Evolutionary conservation across 1,140 invertebrate species (phyloP).

Genomic region (Ceratitis capitata): DNA sequence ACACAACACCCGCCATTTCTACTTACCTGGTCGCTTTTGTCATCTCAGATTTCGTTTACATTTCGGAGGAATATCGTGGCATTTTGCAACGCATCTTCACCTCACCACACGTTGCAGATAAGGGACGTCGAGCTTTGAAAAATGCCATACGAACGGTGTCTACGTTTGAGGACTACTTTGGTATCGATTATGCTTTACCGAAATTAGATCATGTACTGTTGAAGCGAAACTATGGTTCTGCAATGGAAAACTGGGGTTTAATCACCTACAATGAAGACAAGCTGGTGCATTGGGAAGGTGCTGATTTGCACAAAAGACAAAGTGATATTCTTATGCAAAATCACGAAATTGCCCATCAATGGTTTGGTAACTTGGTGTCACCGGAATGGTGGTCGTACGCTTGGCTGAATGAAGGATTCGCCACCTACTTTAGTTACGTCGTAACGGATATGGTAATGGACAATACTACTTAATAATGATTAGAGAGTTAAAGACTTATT

Average conservation of each 20-base stretch:
- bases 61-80: slow-evolving; percentile 51
- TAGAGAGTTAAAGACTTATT: background rate
- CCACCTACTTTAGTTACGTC: slow-evolving; percentile 75
- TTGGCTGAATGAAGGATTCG: slow-evolving; percentile 74
- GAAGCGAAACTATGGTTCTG: slow-evolving; percentile 80
- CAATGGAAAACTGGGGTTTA: slow-evolving; percentile 90
- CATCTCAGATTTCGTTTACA: slow-evolving; percentile 72
- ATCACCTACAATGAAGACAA: slow-evolving; percentile 72
- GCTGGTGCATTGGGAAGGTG: slow-evolving; percentile 40
- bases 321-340: slow-evolving; percentile 62
- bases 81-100: slow-evolving; percentile 72
- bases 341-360: slow-evolving; percentile 76
- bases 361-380: slow-evolving; percentile 78
- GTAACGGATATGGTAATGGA: slow-evolving; percentile 65
- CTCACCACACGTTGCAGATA: slow-evolving; percentile 66
- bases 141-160: slow-evolving; percentile 68
- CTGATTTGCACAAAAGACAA: slow-evolving; percentile 42
- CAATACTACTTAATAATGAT: slow-evolving; percentile 58
- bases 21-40: slow-evolving; percentile 81
- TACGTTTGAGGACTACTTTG: slow-evolving; percentile 67
- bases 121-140: slow-evolving; percentile 70
- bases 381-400: slow-evolving; percentile 66
- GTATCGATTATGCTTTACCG: slow-evolving; percentile 66
- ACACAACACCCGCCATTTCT: slow-evolving; percentile 74
- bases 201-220: slow-evolving; percentile 78